Evolutionary conservation across 2,113 vertebrate genomes (phyloP).

Genomic region (Poicephalus gulielmi): DNA sequence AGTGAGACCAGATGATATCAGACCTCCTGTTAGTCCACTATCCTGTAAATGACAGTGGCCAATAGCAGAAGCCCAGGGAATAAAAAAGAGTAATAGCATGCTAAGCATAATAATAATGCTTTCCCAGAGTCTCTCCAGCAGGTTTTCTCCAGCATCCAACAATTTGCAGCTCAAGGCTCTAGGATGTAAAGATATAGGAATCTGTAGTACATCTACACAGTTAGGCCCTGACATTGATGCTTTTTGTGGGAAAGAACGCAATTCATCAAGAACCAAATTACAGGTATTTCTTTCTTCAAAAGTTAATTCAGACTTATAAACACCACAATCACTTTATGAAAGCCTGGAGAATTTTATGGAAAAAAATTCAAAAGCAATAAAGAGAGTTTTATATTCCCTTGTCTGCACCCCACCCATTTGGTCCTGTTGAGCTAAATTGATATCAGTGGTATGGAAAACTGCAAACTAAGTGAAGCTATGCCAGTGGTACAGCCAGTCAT

Average conservation of each 20-base stretch:
- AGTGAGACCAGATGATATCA: background rate
- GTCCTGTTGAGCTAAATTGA: background rate
- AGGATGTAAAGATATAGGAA: background rate
- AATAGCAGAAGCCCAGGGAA: background rate
- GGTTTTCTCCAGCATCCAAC: background rate
- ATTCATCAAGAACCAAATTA: background rate
- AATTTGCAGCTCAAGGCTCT: background rate
- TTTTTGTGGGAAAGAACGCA: background rate
- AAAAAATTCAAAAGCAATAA: background rate
- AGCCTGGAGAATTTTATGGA: background rate
- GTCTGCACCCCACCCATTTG: background rate
- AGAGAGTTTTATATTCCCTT: background rate
- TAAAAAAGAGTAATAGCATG: background rate
- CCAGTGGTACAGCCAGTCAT: background rate
- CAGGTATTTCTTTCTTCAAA: background rate
- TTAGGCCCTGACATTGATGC: background rate
- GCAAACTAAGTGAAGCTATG: background rate
- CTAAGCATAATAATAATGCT: background rate
- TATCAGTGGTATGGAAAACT: background rate
- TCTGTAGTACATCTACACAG: background rate
- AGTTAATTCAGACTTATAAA: background rate
- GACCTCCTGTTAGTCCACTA: background rate
- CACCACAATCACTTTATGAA: background rate
- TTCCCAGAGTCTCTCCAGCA: background rate
- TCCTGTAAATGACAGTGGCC: background rate